These are phyloP conservation scores for Drosophila santomea DNA, from an alignment of 1,140 invertebrate genomes.

Conservation along the genomic window DNA sequence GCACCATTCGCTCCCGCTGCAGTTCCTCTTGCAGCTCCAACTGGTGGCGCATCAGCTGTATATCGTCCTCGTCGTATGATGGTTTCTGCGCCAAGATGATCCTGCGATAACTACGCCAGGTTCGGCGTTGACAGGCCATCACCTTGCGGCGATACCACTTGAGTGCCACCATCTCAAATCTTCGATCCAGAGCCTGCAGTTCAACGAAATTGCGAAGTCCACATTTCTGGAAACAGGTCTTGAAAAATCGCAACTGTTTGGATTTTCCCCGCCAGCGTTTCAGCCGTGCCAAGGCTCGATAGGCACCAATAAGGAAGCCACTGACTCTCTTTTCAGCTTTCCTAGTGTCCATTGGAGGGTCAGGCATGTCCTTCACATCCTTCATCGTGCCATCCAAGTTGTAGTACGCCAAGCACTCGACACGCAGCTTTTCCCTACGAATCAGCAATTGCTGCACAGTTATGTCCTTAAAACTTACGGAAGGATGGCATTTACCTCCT, in stretches of 20 bases:
- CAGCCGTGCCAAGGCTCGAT: constrained; percentile 21
- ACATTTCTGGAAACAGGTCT: constrained; percentile 4
- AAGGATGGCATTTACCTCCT: not conserved
- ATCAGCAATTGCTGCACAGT: not conserved
- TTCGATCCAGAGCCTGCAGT: constrained; percentile 19
- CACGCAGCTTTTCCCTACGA: constrained; percentile 6
- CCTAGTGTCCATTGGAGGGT: not conserved
- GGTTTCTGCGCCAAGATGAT: not conserved
- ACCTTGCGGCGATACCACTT: constrained; percentile 6
- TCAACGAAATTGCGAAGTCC: not conserved
- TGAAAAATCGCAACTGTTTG: constrained; percentile 18
- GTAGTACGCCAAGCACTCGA: constrained; percentile 31
- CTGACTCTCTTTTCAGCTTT: too few species aligned
- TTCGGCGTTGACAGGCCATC: not conserved
- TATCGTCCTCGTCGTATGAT: not conserved
- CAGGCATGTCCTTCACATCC: not conserved
- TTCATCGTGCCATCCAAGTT: constrained; percentile 25
- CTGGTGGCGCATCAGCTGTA: not conserved
- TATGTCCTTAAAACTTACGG: not conserved
- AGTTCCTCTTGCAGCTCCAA: not conserved
- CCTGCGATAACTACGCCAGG: not conserved
- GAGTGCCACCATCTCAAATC: constrained; percentile 18
- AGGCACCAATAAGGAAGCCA: constrained; percentile 13
- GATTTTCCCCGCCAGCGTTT: constrained; percentile 31
- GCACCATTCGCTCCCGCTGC: constrained; percentile 19